Base-by-base conservation (phyloP, 2,888 invertebrate genomes). In the Cinara cedri region DNA sequence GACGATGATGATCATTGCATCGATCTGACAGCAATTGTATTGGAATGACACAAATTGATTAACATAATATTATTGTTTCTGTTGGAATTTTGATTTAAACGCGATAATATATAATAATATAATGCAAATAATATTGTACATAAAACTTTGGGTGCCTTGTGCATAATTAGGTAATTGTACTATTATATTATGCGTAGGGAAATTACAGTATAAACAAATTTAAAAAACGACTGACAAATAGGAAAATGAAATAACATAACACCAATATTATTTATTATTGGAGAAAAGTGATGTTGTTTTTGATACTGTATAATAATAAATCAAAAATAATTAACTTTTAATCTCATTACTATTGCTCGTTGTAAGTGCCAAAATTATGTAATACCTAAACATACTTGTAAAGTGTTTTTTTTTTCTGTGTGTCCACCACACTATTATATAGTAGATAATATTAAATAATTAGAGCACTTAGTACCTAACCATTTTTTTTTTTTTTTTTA, bases 321-420 rank as follows among this genome's bases (percentile, higher is more conserved):
- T 78, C 78, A 78, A 78, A 78, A 75, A 70, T 78, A 62, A 68
- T 66, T 70, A 68, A 70, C 51, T 70, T 78, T 70, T 78, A 78
- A 78, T 78, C 78, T 78, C 78, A 62, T 70, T 51, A 60, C 70
- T 63, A 34, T 34, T 57, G 46, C 46, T 70, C 60, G 60, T 60
- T 51, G 68, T 78, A 70, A 78, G 78, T 78, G 78, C 78, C 78
- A 78, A 78, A 70, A 78, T 70, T 60, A 62, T 68, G 57, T 55
- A 34, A 34, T 57, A 46, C 44, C 21, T n/a, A 42, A 3, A 57
- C 26, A 49, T 34, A 60, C 49, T 74, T 54, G 42, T 14, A 10
- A 49, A 57, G 0, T 49, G 55, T 26, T 72, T 51, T 19, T 63
- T 34, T 74, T 34, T 34, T 74, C 46, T 49, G 78, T 78, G 68